These are phyloP conservation scores for Aplodontia rufa DNA, from an alignment of 2,113 vertebrate genomes.

Conservation along the genomic window DNA sequence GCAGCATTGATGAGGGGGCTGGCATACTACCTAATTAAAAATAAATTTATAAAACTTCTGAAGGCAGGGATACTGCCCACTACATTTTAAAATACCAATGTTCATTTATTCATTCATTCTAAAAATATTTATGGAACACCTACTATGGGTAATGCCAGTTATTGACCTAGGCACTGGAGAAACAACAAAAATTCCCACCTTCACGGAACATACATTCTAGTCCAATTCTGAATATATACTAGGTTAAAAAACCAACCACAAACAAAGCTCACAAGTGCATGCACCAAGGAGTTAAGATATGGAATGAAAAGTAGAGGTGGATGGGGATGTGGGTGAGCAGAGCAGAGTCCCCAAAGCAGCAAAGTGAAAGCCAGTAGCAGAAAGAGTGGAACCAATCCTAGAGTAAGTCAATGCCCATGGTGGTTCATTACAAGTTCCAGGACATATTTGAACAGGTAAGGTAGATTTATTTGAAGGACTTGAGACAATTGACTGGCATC, in stretches of 20 bases:
- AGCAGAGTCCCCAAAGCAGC: background rate
- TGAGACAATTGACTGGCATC: background rate
- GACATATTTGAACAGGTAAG: background rate
- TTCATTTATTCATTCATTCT: background rate
- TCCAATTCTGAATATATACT: background rate
- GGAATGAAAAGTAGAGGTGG: background rate
- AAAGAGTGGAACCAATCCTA: background rate
- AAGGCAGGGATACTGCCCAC: background rate
- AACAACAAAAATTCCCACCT: background rate
- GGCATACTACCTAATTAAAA: background rate
- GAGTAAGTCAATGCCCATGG: background rate
- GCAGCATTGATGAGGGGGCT: too few relatives aligned
- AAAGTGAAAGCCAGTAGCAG: background rate
- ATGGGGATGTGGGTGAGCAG: too few relatives aligned
- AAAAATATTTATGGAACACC: background rate
- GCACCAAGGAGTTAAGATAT: background rate
- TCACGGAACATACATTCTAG: background rate
- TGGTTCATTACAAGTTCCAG: background rate
- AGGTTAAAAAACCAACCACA: background rate
- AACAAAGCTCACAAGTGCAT: background rate
- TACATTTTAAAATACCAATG: background rate
- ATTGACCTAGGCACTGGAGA: background rate
- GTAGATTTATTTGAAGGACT: background rate
- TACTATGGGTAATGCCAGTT: background rate
- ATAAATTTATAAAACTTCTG: background rate